These are phyloP conservation scores for Scaptomyza graminum DNA, from an alignment of 1,140 invertebrate genomes.

Conservation along the genomic window DNA sequence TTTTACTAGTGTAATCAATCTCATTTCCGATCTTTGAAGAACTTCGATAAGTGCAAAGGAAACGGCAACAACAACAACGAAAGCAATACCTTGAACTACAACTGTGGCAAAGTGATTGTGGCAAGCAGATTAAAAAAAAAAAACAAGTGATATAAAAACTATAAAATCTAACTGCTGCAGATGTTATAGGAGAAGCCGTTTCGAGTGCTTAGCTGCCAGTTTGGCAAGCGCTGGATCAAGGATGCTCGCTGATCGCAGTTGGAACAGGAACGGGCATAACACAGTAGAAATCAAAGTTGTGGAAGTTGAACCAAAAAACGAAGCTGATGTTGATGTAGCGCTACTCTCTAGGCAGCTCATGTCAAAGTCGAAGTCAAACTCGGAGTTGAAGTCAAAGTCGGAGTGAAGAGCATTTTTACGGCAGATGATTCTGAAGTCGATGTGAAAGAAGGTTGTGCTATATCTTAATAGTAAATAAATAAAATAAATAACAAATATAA, in stretches of 20 bases:
- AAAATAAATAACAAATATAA: conserved; percentile 57
- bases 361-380: conserved; percentile 72
- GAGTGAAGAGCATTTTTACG: conserved; percentile 60
- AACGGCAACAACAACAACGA: conserved; percentile 71
- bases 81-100: conserved; percentile 67
- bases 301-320: conserved; percentile 25
- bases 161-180: conserved; percentile 28
- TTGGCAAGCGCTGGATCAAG: conserved; percentile 31
- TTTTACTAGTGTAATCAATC: conserved; percentile 10
- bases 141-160: conserved; percentile 34
- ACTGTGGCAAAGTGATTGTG: conserved; percentile 47
- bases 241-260: conserved; percentile 56
- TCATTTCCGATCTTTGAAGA: conserved; percentile 36
- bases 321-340: conserved; percentile 51
- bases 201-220: conserved; percentile 10
- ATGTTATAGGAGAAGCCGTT: conserved; percentile 45
- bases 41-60: conserved; percentile 56
- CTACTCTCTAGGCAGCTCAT: conserved; percentile 75
- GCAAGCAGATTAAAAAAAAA: conserved; percentile 37
- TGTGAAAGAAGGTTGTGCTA: conserved; percentile 80
- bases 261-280: conserved; percentile 36
- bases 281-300: conserved; percentile 20
- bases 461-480: conserved; percentile 78
- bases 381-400: conserved; percentile 44
- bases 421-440: conserved; percentile 59